These are phyloP conservation scores for Cranoglanis bouderius DNA, from an alignment of 2,113 vertebrate genomes.

Conservation along the genomic window DNA sequence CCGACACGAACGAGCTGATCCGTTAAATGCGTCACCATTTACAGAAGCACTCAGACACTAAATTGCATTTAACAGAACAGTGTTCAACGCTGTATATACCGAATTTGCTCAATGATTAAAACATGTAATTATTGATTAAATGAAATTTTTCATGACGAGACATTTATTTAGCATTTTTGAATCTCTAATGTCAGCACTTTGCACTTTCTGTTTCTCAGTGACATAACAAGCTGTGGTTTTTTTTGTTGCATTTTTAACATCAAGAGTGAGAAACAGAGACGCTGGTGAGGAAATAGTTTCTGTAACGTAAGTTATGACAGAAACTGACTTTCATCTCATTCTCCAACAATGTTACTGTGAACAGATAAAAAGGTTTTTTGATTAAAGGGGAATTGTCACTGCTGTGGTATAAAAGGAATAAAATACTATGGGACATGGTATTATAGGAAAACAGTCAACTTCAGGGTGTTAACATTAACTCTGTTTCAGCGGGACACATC, in stretches of 20 bases:
- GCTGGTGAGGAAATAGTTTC: neutral
- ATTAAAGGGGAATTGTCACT: neutral
- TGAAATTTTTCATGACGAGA: neutral
- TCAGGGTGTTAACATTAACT: neutral
- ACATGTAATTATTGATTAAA: neutral
- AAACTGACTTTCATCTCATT: conserved; percentile 15
- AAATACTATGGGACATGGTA: neutral
- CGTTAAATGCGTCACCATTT: no score
- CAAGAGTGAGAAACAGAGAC: neutral
- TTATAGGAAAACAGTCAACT: neutral
- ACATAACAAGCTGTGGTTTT: neutral
- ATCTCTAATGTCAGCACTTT: neutral
- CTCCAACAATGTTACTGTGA: neutral
- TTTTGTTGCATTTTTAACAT: neutral
- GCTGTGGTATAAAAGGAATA: neutral
- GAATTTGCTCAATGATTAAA: neutral
- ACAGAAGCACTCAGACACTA: neutral
- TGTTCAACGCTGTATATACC: neutral
- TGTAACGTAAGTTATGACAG: neutral
- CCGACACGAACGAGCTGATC: neutral
- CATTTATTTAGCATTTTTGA: neutral
- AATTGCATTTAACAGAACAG: neutral
- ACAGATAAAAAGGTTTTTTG: no score
- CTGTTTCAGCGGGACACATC: neutral
- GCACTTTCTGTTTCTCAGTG: neutral